Percentiles rank a stretch among this genome's conserved stretches.
Conservation (phyloP, 2,797 vertebrate species). For the Onychomys leucogaster region DNA sequence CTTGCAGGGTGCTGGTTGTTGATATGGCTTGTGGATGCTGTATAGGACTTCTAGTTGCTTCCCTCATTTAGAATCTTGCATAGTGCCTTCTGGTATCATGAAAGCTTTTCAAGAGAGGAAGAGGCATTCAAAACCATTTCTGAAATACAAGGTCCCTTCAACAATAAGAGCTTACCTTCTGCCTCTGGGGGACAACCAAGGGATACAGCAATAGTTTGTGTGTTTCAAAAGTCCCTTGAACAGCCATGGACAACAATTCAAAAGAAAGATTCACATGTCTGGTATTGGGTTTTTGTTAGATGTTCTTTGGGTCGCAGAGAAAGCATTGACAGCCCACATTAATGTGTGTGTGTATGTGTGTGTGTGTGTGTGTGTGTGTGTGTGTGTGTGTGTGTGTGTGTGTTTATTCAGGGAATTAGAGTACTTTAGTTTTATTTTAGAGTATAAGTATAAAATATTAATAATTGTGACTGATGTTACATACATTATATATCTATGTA, state of each 20-base stretch:
- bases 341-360: background rate
- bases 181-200: background rate
- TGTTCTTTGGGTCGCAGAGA: background rate
- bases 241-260: background rate
- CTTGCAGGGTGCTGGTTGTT: background rate
- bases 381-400: background rate
- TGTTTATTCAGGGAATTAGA: background rate
- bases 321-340: background rate
- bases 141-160: background rate
- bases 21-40: background rate
- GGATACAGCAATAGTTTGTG: background rate
- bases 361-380: too few species aligned
- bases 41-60: background rate
- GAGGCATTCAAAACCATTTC: background rate
- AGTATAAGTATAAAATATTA: background rate
- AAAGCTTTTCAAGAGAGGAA: background rate
- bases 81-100: background rate
- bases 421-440: background rate
- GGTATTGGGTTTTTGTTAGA: too few species aligned
- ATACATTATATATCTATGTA: background rate
- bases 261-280: background rate
- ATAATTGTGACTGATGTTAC: background rate
- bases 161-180: background rate
- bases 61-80: background rate
- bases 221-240: background rate